Percentiles rank a stretch among this genome's conserved stretches.
Conservation (phyloP, 2,888 invertebrate genomes). For the Pegoplata infirma region DNA sequence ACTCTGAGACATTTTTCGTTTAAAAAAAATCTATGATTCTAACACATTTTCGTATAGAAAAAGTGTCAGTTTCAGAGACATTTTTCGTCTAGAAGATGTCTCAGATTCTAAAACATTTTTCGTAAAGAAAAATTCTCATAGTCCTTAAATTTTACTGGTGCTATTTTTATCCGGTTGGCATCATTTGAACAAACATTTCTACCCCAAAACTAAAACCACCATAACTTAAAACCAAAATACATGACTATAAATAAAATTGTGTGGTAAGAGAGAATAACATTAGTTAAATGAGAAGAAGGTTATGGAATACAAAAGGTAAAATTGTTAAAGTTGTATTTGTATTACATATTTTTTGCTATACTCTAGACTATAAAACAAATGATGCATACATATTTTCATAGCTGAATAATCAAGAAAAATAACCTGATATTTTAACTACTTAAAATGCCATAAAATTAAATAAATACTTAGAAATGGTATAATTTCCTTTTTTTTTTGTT, state of each 20-base stretch:
- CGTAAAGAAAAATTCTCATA: too few relatives aligned
- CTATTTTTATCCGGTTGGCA: background rate
- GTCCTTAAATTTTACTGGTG: too few relatives aligned
- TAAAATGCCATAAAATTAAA: conserved; percentile 26
- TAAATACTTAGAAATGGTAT: background rate
- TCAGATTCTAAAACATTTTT: too few relatives aligned
- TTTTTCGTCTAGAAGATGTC: too few relatives aligned
- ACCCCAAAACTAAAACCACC: conserved; percentile 9
- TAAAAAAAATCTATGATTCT: too few relatives aligned
- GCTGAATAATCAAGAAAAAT: conserved; percentile 36
- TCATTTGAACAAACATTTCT: background rate
- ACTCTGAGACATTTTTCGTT: too few relatives aligned
- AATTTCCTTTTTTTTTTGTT: background rate
- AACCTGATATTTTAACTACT: background rate
- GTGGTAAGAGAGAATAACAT: conserved; percentile 9
- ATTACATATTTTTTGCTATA: background rate
- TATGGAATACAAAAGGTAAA: background rate
- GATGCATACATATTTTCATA: conserved; percentile 45
- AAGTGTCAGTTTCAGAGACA: too few relatives aligned
- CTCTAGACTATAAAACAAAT: conserved; percentile 28
- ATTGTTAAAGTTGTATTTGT: background rate
- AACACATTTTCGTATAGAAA: too few relatives aligned
- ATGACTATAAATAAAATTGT: conserved; percentile 23
- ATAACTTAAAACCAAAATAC: conserved; percentile 30
- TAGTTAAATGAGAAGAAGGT: background rate